A percentile compares a stretch with the other conserved stretches of the same genome.
Conservation (phyloP, 2,888 invertebrate genomes). For the Thera obeliscata region DNA sequence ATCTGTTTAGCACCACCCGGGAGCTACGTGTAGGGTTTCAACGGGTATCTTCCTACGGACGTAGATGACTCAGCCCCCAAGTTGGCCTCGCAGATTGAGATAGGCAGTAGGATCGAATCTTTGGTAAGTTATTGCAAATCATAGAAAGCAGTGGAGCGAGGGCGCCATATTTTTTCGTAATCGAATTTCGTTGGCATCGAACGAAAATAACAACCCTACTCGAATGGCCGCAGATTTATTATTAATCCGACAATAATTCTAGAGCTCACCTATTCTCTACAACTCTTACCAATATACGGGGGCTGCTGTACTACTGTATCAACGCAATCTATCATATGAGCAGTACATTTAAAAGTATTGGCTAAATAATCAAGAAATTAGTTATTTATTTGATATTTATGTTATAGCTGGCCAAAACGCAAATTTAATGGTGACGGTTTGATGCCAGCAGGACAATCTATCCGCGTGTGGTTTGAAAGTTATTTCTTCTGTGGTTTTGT, state of each 20-base stretch:
- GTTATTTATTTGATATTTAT: too few species aligned
- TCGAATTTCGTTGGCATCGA: slow-evolving; percentile 34
- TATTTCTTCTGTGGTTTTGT: too few species aligned
- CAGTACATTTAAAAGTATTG: neutral
- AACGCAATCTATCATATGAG: neutral
- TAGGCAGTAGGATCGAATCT: neutral
- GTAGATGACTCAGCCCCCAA: too few species aligned
- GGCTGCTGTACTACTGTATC: neutral
- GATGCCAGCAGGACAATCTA: too few species aligned
- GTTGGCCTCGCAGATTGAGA: slow-evolving; percentile 2
- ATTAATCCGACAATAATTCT: slow-evolving; percentile 67
- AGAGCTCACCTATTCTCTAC: slow-evolving; percentile 37
- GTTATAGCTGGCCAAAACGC: too few species aligned
- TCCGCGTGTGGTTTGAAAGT: too few species aligned
- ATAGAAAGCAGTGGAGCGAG: slow-evolving; percentile 27
- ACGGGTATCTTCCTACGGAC: too few species aligned
- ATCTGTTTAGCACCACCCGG: too few species aligned
- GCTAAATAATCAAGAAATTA: too few species aligned
- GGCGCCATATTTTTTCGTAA: slow-evolving; percentile 35
- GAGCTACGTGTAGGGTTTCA: too few species aligned
- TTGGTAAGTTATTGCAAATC: slow-evolving; percentile 25
- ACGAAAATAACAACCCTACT: slow-evolving; percentile 37
- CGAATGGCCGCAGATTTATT: slow-evolving; percentile 59
- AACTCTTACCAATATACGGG: slow-evolving; percentile 25
- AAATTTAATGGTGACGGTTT: too few species aligned